Base-by-base conservation (phyloP, 2,797 vertebrate species). In the Chelon auratus region DNA sequence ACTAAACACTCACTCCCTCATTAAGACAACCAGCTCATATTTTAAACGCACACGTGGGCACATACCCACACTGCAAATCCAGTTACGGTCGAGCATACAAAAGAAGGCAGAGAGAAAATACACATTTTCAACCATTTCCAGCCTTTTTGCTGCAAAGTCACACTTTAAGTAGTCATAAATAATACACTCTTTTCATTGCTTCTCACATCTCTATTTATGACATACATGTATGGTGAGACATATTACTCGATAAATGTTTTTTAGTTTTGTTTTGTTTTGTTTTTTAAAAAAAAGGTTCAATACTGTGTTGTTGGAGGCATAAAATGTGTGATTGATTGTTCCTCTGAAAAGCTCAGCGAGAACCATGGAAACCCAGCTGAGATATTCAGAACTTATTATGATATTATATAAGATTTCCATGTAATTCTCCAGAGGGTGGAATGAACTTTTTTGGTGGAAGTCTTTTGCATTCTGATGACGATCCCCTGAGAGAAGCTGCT, bases 1-100 rank as follows among this genome's bases (percentile, higher is more conserved):
- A 87, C 85, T 89, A 83, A 89, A 90, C 90, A 87, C 82, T 86
- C 77, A 81, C 72, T 85, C 75, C 64, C 74, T 86, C 68, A 81
- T 82, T 86, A 87, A 80, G 79, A 88, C 78, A 87, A 84, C 63
- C 60, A 75, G 54, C 75, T 83, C 72, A 84, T 78, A 77, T 85
- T 89, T 85, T 76, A 80, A 66, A 76, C 45, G 50, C 63, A 68
- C 60, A 81, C 72, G 65, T 17, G 15, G 12, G 22, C 63, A 75
- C 55, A 68, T 58, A 74, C 54, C 24, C 74, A 60, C 59, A 47
- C 52, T 39, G 24, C 60, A 68, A 64, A 81, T 59, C 60, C 43
- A 30, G 62, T 30, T 12, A 60, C 17, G 39, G 39, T 15, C 37
- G 26, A 67, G 54, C 51, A 57, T 24, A 62, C 61, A 64, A 58